A percentile compares a stretch with the other conserved stretches of the same genome.
phyloP scores from a whole-genome alignment of 2,797 vertebrate species.

The Centropyge bicolor region DNA sequence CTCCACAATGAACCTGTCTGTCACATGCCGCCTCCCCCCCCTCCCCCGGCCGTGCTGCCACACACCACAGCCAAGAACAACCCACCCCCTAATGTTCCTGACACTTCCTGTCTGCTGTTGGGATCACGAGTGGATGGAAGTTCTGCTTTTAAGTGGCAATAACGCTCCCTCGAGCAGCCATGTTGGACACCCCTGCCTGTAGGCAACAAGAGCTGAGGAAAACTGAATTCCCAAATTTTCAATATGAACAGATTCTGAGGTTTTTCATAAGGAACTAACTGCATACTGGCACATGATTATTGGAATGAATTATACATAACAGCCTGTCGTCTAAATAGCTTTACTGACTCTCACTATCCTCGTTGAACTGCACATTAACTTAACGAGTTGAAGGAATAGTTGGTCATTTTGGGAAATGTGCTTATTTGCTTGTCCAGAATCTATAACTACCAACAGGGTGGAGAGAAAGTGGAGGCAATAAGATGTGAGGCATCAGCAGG shows the following conservation, averaged over 20 bases:
- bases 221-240: background rate
- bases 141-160: slow-evolving; percentile 6
- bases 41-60: slow-evolving; percentile 49
- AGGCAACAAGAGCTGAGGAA: background rate
- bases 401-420: too few relatives aligned
- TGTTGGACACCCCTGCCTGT: background rate
- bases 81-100: slow-evolving; percentile 46
- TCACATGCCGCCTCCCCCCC: slow-evolving; percentile 50
- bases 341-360: background rate
- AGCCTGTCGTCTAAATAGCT: background rate
- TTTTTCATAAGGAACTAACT: background rate
- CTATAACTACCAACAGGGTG: too few relatives aligned
- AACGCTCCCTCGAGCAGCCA: background rate
- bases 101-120: slow-evolving; percentile 51
- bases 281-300: background rate
- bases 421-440: too few relatives aligned
- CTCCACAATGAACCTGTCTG: slow-evolving; percentile 70
- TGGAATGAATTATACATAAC: background rate
- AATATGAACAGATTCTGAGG: background rate
- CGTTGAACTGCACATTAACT: background rate
- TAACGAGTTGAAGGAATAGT: too few relatives aligned
- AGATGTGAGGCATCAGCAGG: too few relatives aligned
- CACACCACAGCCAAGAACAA: slow-evolving; percentile 44
- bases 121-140: slow-evolving; percentile 34
- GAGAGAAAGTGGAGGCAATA: too few relatives aligned